Evolutionary conservation across 2,113 vertebrate species (phyloP).

Genomic region (Oryzias curvinotus): DNA sequence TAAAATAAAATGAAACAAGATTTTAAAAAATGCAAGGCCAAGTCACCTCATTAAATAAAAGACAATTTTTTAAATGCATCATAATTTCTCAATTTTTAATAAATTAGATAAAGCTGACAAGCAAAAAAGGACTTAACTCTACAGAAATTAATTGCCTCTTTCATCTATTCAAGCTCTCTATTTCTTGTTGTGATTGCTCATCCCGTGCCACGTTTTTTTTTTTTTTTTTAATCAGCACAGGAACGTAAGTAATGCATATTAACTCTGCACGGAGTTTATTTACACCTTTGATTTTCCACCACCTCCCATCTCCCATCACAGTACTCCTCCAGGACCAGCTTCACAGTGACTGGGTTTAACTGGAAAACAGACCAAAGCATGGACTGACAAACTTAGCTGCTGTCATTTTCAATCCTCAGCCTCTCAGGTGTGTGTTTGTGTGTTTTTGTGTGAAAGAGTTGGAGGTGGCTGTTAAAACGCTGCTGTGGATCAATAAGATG

Average conservation of each 20-base stretch:
- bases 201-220: slow-evolving; percentile 39
- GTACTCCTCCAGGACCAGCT: slow-evolving; percentile 20
- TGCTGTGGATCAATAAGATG: slow-evolving; percentile 70
- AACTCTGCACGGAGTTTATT: slow-evolving; percentile 48
- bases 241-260: slow-evolving; percentile 54
- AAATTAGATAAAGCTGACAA: slow-evolving; percentile 51
- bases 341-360: slow-evolving; percentile 36
- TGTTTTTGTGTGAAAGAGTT: slow-evolving; percentile 48
- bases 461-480: slow-evolving; percentile 65
- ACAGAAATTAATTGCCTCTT: slow-evolving; percentile 75
- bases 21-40: background rate
- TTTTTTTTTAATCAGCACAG: slow-evolving; percentile 63
- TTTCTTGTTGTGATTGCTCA: slow-evolving; percentile 71
- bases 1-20: background rate
- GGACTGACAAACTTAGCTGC: slow-evolving; percentile 40
- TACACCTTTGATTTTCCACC: slow-evolving; percentile 49
- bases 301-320: slow-evolving; percentile 22
- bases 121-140: slow-evolving; percentile 51
- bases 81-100: slow-evolving; percentile 32
- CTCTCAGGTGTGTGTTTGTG: slow-evolving; percentile 64
- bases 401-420: slow-evolving; percentile 52
- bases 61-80: slow-evolving; percentile 26
- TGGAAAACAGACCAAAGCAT: slow-evolving; percentile 26
- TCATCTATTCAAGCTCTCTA: slow-evolving; percentile 71
- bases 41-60: background rate